A percentile compares a stretch with the other conserved stretches of the same genome.
Evolutionary conservation across 1,140 invertebrate species (phyloP).

Genomic region (Zaprionus ghesquierei): DNA sequence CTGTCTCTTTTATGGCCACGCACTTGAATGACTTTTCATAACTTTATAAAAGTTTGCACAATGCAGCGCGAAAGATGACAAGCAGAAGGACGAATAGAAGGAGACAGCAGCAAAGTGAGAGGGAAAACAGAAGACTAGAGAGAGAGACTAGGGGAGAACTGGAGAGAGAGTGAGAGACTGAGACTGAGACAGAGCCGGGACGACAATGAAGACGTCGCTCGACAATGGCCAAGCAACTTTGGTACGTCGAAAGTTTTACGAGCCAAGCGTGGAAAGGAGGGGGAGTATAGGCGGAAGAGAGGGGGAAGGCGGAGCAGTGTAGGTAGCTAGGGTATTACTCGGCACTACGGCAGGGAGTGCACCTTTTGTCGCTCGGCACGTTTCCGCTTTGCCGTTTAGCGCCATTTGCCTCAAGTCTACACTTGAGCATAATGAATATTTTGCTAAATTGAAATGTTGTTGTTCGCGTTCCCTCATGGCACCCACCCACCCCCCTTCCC

Average conservation of each 20-base stretch:
- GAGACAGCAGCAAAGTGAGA: neutral
- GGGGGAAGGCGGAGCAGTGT: neutral
- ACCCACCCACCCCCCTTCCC: neutral
- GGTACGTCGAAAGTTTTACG: slow-evolving; percentile 26
- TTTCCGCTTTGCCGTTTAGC: slow-evolving; percentile 73
- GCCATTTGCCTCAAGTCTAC: slow-evolving; percentile 50
- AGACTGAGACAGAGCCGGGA: slow-evolving; percentile 11
- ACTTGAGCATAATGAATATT: slow-evolving; percentile 79
- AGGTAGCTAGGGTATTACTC: neutral
- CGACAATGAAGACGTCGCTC: slow-evolving; percentile 59
- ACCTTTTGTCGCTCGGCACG: slow-evolving; percentile 66
- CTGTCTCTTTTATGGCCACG: slow-evolving; percentile 31
- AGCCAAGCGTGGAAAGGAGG: neutral
- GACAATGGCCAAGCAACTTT: slow-evolving; percentile 69
- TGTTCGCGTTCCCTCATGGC: slow-evolving; percentile 20
- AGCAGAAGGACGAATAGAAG: neutral
- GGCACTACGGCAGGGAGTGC: slow-evolving; percentile 2
- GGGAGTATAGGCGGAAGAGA: neutral
- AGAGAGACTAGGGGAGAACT: neutral
- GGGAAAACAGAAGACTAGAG: neutral
- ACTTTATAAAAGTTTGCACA: slow-evolving; percentile 75
- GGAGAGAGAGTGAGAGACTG: neutral
- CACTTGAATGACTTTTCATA: slow-evolving; percentile 80
- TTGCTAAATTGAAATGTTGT: slow-evolving; percentile 78
- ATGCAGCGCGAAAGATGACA: slow-evolving; percentile 34